Evolutionary conservation across 2,113 vertebrate genomes (phyloP).

Genomic region (Epinephelus moara): DNA sequence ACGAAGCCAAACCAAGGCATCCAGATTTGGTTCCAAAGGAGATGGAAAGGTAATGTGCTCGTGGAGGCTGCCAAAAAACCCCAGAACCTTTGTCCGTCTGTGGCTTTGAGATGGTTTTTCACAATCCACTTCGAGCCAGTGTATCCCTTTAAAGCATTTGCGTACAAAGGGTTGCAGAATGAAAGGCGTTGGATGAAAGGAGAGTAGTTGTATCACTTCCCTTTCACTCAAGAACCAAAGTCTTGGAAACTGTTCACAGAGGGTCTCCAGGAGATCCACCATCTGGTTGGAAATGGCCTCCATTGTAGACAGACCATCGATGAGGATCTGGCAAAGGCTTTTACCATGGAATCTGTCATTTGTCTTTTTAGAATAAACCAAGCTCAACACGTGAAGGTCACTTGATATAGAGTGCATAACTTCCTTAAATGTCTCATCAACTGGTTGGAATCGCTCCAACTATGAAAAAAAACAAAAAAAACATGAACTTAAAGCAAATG

Average conservation of each 20-base stretch:
- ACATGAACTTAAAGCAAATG: neutral
- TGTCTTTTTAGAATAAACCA: constrained; percentile 65
- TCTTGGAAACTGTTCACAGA: constrained; percentile 83
- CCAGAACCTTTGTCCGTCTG: constrained; percentile 62
- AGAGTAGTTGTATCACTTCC: constrained; percentile 85
- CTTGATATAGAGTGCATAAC: constrained; percentile 78
- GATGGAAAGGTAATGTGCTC: constrained; percentile 82
- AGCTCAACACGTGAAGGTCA: constrained; percentile 82
- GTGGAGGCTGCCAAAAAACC: constrained; percentile 77
- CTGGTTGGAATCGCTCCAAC: constrained; percentile 80
- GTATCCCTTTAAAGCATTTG: constrained; percentile 86
- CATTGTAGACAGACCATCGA: constrained; percentile 79
- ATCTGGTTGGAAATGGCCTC: constrained; percentile 83
- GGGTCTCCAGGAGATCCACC: constrained; percentile 72
- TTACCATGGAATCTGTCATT: constrained; percentile 70
- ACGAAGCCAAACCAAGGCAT: constrained; percentile 83
- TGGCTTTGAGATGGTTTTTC: constrained; percentile 23
- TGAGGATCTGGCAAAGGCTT: constrained; percentile 75
- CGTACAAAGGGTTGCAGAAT: constrained; percentile 78
- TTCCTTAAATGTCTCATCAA: constrained; percentile 83
- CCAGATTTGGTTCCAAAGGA: constrained; percentile 71
- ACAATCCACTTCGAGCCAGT: constrained; percentile 71
- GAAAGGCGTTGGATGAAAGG: constrained; percentile 64
- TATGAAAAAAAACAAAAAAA: constrained; percentile 53
- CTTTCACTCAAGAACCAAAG: constrained; percentile 88